Evolutionary conservation across 2,797 vertebrate genomes (phyloP), one percentile per base, ranked within the genome.

Genomic region (Argentina silus): DNA sequence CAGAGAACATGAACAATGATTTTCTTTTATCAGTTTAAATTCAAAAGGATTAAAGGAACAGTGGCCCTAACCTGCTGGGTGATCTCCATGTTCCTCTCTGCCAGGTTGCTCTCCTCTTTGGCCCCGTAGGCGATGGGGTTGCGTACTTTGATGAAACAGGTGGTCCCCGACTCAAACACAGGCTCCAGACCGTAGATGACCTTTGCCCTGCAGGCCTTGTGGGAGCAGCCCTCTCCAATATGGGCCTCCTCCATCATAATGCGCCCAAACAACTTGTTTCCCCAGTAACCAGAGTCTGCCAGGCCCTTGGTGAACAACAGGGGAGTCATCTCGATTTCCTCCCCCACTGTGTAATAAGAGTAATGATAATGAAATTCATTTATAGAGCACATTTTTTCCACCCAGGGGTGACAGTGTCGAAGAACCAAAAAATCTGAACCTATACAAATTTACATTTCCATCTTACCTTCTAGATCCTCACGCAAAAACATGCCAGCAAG

Each of bases 271-370:
- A 98, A 94, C 84, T 96, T 98, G 85, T 94, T 95, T 15, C 95
- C 96, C 97, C 95, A 98, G 83, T 90, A 87, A 4, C 96, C 95
- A 4, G 94, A 90, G 6, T 98, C 96, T 0, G 94, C 95, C 81
- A 99, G 89, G n/a, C 97, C 96, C 89, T 96, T 98, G 10, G 81
- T 96, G 27, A 97, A 98, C 79, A 98, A 91, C 90, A 98, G 89
- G 42, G 96, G 96, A 0, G 95, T 97, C 97, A 98, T 96, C 93
- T 99, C 97, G 0, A 98, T 97, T 91, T 99, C 97, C 84, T 99
- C 97, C 77, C 97, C 97, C 80, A 96, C 97, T 98, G 90, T 15
- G 78, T 7, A 21, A 43, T 44, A 15, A 62, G 45, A 64, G 6
- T 36, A 57, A 42, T 3, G 15, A 36, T 3, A 61, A 15, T 14